Evolutionary conservation across 1,140 invertebrate genomes (phyloP).

Genomic region (Anastrepha obliqua): DNA sequence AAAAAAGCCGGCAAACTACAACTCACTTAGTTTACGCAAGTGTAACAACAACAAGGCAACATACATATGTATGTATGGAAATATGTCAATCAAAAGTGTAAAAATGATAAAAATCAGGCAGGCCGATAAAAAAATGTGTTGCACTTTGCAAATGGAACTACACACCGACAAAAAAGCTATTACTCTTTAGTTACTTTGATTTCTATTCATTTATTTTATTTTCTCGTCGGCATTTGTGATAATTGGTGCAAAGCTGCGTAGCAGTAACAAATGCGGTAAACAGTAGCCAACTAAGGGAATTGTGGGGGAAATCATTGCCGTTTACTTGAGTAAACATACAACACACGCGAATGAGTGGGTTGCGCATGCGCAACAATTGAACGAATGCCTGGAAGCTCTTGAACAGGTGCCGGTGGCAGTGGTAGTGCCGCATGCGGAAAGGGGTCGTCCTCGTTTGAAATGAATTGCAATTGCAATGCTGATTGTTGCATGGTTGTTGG

Average conservation of each 20-base stretch:
- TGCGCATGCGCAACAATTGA: conserved; percentile 21
- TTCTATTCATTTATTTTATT: not conserved
- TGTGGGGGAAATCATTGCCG: not conserved
- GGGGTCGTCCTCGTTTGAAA: not conserved
- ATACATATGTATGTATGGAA: not conserved
- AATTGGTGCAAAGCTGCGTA: conserved; percentile 14
- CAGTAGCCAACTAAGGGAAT: not conserved
- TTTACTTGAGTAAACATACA: conserved; percentile 26
- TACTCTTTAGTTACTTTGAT: not conserved
- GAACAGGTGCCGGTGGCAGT: not conserved
- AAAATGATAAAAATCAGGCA: conserved; percentile 31
- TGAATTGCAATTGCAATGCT: not conserved
- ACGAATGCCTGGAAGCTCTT: not conserved
- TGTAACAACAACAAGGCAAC: not conserved
- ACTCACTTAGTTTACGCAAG: not conserved
- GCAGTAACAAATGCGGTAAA: not conserved
- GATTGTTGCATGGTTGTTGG: not conserved
- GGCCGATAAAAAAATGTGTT: not conserved
- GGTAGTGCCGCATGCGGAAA: not conserved
- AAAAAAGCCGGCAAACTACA: not conserved
- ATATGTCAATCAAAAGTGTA: conserved; percentile 42
- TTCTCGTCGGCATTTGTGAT: not conserved
- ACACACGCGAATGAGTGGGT: not conserved
- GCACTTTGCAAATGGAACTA: conserved; percentile 18
- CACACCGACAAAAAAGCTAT: not conserved